Percentiles rank a stretch among this genome's conserved stretches.
These are phyloP conservation scores for Neodiprion virginianus DNA, from an alignment of 1,140 invertebrate genomes.

Conservation along the genomic window DNA sequence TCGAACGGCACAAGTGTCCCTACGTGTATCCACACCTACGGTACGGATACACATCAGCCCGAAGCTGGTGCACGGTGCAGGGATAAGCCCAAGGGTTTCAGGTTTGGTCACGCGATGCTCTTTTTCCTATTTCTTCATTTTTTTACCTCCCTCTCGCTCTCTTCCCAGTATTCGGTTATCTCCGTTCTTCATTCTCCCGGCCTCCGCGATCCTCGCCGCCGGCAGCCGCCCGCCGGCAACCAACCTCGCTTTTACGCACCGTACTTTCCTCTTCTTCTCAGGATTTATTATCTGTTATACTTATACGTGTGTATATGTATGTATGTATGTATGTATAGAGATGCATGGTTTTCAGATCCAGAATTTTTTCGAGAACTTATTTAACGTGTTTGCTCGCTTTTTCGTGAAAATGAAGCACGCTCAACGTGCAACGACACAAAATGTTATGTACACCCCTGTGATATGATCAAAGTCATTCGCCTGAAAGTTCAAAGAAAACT, in stretches of 20 bases:
- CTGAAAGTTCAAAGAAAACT: no score
- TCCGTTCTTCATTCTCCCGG: conserved; percentile 22
- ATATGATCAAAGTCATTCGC: background rate
- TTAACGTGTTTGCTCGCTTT: no score
- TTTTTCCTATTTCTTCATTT: conserved; percentile 36
- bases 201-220: background rate
- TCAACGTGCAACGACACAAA: no score
- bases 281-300: conserved; percentile 14
- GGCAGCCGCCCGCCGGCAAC: background rate
- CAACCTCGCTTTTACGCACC: background rate
- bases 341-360: background rate
- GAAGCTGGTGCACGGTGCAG: background rate
- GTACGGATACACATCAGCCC: background rate
- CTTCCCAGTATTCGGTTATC: conserved; percentile 50
- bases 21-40: background rate
- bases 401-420: no score
- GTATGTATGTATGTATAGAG: background rate
- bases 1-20: background rate
- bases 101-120: conserved; percentile 55
- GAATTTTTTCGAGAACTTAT: no score
- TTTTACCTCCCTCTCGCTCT: conserved; percentile 23
- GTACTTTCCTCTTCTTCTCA: background rate
- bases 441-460: background rate
- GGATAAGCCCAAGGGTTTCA: conserved; percentile 37
- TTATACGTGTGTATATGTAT: conserved; percentile 15